Percentiles rank a stretch among this genome's conserved stretches.
These are phyloP conservation scores for Rotaria socialis DNA, from an alignment of 2,888 invertebrate genomes.

Conservation along the genomic window DNA sequence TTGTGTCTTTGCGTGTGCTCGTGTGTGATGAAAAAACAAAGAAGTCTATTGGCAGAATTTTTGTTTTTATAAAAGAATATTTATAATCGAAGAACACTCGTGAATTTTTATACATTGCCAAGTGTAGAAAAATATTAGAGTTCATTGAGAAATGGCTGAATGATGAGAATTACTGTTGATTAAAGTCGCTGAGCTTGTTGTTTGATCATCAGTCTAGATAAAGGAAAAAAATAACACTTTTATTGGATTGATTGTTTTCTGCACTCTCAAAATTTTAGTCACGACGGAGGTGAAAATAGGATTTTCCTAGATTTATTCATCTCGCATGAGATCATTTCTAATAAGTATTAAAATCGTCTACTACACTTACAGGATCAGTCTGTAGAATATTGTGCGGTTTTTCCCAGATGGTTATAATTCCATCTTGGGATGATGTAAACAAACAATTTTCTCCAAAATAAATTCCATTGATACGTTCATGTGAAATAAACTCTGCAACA, in stretches of 20 bases:
- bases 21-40: not conserved
- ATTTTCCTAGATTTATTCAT: too few species aligned
- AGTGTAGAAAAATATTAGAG: not conserved
- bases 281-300: too few species aligned
- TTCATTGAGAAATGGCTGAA: not conserved
- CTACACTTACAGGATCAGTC: not conserved
- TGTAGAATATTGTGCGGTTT: constrained; percentile 67
- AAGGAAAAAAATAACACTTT: not conserved
- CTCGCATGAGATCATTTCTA: not conserved
- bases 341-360: not conserved
- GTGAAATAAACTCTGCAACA: constrained; percentile 93
- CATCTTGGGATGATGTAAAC: constrained; percentile 94
- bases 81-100: too few species aligned
- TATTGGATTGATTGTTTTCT: too few species aligned
- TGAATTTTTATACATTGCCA: not conserved
- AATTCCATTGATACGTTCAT: constrained; percentile 87
- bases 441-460: constrained; percentile 90
- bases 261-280: too few species aligned
- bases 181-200: not conserved
- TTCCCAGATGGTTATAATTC: constrained; percentile 96
- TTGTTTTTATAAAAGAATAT: not conserved
- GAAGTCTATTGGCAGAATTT: not conserved
- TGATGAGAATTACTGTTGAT: not conserved
- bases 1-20: not conserved
- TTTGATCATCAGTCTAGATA: not conserved